Base-by-base conservation (phyloP, 1,140 invertebrate genomes). In the Drosophila setifemur region DNA sequence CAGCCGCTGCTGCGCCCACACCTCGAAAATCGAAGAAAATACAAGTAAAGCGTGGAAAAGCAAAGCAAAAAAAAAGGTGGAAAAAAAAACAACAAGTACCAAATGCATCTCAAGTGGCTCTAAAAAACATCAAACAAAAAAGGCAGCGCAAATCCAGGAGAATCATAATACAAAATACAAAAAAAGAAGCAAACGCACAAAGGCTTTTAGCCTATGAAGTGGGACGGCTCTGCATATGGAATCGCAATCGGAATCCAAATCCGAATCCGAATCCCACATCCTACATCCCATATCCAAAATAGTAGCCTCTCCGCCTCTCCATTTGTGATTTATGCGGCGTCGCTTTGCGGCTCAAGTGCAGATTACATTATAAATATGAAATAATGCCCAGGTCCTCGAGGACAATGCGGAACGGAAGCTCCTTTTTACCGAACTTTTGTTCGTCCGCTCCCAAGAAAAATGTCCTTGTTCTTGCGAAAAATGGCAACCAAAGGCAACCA, bases 301-400 rank as follows among this genome's bases (percentile, higher is more conserved):
- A 53, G 53, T 40, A 29, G 12, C 54, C 8, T 25, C 26, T 14
- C 44, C 48, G 31, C 40, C 66, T 40, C 45, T 40, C 45, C 68
- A 53, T 72, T 53, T 33, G 29, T 83, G 79, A 83, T 83, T 83
- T 83, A 85, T 83, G 79, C 81, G 74, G 61, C 70, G 64, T 74
- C 79, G 66, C 79, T 85, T 83, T 83, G 79, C 74, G 79, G 63
- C 67, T 85, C 49, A 83, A 83, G 79, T 85, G 79, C 70, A 85
- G 79, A 79, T 83, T 83, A 83, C 79, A 83, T 83, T 83, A 83
- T 83, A 85, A 83, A 83, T 83, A 83, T 83, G 79, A 83, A 83
- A 85, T 83, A 83, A 83, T 79, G 49, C 78, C 42, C 33, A 44
- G 70, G 64, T 74, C 70, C 79, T 83, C 73, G 66, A 85, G 79